Evolutionary conservation across 2,797 vertebrate species (phyloP).

Genomic region (Novumbra hubbsi): DNA sequence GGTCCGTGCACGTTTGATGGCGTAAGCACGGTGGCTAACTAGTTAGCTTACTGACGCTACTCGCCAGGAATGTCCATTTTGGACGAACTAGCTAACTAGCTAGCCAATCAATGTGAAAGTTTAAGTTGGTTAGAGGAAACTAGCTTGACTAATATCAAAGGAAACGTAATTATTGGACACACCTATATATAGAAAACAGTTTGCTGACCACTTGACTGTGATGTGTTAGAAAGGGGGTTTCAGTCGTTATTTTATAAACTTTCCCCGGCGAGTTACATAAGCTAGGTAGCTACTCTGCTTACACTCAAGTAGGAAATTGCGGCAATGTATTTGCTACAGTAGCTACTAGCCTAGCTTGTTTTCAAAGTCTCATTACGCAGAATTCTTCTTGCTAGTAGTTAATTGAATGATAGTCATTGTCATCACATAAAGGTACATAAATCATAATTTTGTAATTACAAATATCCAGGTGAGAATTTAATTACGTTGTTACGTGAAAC

Average conservation of each 20-base stretch:
- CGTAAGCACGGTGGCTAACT: not conserved
- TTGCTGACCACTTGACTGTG: not conserved
- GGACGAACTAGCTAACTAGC: not conserved
- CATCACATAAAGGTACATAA: not conserved
- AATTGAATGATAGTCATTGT: not conserved
- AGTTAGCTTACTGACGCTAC: not conserved
- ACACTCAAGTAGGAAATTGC: not conserved
- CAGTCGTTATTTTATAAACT: not conserved
- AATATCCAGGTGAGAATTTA: too few relatives aligned
- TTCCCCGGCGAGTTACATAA: not conserved
- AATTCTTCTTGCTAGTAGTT: not conserved
- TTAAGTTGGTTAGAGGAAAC: not conserved
- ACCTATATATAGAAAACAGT: not conserved
- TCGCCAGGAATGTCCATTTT: not conserved
- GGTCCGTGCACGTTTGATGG: not conserved
- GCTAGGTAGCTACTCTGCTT: not conserved
- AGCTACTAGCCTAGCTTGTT: not conserved
- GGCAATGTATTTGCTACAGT: not conserved
- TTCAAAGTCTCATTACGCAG: not conserved
- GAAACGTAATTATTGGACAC: not conserved
- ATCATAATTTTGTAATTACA: not conserved
- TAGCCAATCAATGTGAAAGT: not conserved
- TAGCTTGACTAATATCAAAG: not conserved
- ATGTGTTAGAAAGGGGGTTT: not conserved
- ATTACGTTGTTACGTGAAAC: constrained; percentile 14